These are phyloP conservation scores for Gobio occitaniae DNA, from an alignment of 2,797 vertebrate genomes.

Conservation along the genomic window DNA sequence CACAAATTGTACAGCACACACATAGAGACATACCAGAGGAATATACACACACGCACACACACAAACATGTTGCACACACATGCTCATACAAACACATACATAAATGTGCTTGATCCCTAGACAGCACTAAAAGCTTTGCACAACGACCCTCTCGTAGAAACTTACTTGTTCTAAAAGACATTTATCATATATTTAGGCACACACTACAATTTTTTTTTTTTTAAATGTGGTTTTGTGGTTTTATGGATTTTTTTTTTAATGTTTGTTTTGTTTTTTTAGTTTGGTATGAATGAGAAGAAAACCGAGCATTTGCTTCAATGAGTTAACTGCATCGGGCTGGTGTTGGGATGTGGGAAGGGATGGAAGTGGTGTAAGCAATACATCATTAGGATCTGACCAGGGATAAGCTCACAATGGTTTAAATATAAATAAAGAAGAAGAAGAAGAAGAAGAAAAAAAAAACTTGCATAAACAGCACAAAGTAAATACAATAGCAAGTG, in stretches of 20 bases:
- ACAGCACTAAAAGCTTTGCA: conserved; percentile 76
- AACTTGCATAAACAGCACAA: conserved; percentile 77
- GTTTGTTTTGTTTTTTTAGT: conserved; percentile 65
- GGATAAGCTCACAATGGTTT: conserved; percentile 74
- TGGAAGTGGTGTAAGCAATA: conserved; percentile 68
- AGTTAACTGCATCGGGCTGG: conserved; percentile 68
- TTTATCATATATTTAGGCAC: conserved; percentile 70
- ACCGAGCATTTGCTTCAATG: conserved; percentile 71
- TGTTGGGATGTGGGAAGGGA: conserved; percentile 68
- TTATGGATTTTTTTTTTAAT: conserved; percentile 64
- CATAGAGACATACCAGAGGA: conserved; percentile 78
- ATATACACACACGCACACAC: conserved; percentile 73
- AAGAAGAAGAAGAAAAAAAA: conserved; percentile 38
- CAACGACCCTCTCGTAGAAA: conserved; percentile 74
- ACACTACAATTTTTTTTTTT: conserved; percentile 63
- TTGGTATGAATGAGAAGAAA: conserved; percentile 76
- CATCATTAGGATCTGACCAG: conserved; percentile 58
- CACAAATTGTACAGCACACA: conserved; percentile 65
- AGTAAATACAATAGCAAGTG: conserved; percentile 78
- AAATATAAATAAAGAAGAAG: conserved; percentile 69
- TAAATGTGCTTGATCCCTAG: conserved; percentile 69
- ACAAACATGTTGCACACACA: conserved; percentile 70
- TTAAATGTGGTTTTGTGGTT: conserved; percentile 43
- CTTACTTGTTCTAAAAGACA: conserved; percentile 74
- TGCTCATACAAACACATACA: conserved; percentile 73